These are phyloP conservation scores for Sussaba pulchella DNA, from an alignment of 2,888 invertebrate species.

Conservation along the genomic window DNA sequence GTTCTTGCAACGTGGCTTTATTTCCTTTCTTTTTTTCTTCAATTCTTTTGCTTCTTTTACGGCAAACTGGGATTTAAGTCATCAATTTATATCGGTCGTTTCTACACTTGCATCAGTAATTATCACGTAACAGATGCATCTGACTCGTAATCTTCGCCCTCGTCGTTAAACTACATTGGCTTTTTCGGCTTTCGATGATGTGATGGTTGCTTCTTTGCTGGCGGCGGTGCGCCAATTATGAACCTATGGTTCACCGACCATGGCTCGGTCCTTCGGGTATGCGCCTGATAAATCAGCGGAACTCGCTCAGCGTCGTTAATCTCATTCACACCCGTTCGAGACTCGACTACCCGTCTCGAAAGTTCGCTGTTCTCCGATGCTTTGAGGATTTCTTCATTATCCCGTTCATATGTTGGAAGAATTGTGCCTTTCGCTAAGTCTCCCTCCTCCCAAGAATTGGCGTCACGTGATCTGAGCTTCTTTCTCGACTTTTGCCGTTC, in stretches of 20 bases:
- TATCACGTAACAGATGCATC: not conserved
- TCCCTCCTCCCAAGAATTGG: not conserved
- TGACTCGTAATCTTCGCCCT: not conserved
- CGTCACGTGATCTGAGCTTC: not conserved
- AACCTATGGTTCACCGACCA: not conserved
- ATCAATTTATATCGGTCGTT: too few species aligned
- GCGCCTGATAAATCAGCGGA: not conserved
- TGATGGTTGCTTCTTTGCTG: not conserved
- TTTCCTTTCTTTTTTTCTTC: not conserved
- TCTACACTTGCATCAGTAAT: not conserved
- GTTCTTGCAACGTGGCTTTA: not conserved
- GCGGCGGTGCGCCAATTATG: not conserved
- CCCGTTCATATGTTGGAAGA: not conserved
- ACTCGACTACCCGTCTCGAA: not conserved
- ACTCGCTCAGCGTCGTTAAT: not conserved
- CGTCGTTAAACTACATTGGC: too few species aligned
- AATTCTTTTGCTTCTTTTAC: not conserved
- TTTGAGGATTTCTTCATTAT: not conserved
- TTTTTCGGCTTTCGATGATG: too few species aligned
- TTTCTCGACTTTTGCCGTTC: not conserved
- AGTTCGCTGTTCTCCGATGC: not conserved
- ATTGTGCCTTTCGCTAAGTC: too few species aligned
- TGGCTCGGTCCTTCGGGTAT: not conserved
- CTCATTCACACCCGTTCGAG: not conserved
- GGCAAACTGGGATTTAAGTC: not conserved